Evolutionary conservation across 2,113 vertebrate genomes (phyloP).

Genomic region (Nanorana parkeri): DNA sequence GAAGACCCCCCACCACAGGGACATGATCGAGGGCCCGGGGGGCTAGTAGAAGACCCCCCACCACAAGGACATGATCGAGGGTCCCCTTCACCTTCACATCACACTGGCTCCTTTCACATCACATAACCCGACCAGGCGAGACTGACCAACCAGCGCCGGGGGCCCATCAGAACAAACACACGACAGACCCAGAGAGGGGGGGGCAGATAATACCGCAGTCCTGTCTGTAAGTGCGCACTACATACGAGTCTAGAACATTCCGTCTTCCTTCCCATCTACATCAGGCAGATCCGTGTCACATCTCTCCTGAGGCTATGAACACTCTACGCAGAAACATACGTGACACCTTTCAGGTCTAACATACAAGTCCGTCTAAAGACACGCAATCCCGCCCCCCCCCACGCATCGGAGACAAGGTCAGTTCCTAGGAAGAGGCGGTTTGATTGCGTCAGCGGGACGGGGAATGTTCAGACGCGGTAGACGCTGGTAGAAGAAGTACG

Average conservation of each 20-base stretch:
- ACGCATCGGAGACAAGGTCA: background rate
- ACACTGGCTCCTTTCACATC: slow-evolving; percentile 10
- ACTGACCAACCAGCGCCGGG: background rate
- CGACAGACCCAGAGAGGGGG: too few relatives aligned
- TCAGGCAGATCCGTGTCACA: background rate
- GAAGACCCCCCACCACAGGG: too few relatives aligned
- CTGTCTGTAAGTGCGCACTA: too few relatives aligned
- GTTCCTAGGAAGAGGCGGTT: background rate
- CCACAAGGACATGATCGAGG: background rate
- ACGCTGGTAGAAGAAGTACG: slow-evolving; percentile 91
- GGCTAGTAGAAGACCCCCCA: too few relatives aligned
- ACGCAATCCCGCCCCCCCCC: background rate
- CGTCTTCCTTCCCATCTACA: background rate
- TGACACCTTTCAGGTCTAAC: slow-evolving; percentile 18
- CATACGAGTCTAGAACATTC: too few relatives aligned
- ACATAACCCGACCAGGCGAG: slow-evolving; percentile 1
- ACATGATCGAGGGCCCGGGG: background rate
- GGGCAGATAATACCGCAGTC: too few relatives aligned
- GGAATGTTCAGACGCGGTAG: slow-evolving; percentile 50
- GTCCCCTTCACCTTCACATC: background rate
- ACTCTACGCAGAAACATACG: slow-evolving; percentile 17
- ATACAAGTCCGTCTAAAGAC: background rate
- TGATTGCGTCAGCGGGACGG: background rate
- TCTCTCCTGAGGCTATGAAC: slow-evolving; percentile 9
- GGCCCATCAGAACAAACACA: too few relatives aligned